Base-by-base conservation (phyloP, 2,797 vertebrate genomes). In the Falco biarmicus region DNA sequence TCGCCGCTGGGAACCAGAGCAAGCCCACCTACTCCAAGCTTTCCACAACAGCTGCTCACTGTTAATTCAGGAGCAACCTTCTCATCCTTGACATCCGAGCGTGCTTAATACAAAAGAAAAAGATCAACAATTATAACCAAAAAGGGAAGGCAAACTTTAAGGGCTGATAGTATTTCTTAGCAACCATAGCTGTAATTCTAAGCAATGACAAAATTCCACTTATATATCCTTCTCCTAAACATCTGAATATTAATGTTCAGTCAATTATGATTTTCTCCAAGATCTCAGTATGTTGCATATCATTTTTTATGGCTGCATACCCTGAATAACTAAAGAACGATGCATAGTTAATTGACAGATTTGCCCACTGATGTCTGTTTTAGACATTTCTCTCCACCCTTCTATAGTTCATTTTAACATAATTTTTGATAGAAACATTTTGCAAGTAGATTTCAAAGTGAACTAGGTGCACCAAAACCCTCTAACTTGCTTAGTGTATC, bases 391-490 rank as follows among this genome's bases (percentile, higher is more conserved):
- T 28, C 48, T 48, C 60, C 28, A 25, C 18, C 3, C 15, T 59
- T 61, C 54, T 32, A 12, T 3, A 39, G 16, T 15, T n/a, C 26
- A n/a, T 13, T 45, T 75, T 63, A 90, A 79, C 5, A 5, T 12
- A 19, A 32, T 53, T 95, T 87, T 80, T 64, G 66, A 69, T 18
- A 70, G 84, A 92, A 96, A 57, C 29, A 61, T 64, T 68, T 78
- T 87, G 69, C 54, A 94, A 92, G 70, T 88, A 68, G 13, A 48
- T 39, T 87, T 73, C 59, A 48, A 81, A 83, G 84, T 60, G 74
- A 97, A 97, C 22, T 70, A 78, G 56, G 41, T 86, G 48, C 76
- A 95, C 93, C 64, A 93, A 85, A 91, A 96, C 68, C 37, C 37
- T 37, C 37, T 68, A 84, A 76, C 73, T 84, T n/a, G 37, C 50